Conservation (phyloP, 2,113 vertebrate species). For the Sinocyclocheilus grahami region DNA sequence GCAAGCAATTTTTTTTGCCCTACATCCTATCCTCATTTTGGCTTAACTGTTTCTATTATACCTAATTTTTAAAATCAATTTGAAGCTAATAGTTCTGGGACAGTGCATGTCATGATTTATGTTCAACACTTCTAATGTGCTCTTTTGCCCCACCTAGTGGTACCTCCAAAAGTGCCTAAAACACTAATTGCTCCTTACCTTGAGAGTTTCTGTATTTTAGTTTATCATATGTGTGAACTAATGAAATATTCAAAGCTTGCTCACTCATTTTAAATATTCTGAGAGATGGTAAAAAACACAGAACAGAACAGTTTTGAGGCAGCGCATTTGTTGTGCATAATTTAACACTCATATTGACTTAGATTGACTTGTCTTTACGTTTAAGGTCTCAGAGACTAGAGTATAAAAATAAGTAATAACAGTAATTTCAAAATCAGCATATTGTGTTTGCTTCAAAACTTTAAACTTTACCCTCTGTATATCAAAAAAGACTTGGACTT, state of each 20-base stretch:
- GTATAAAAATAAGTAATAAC: not conserved
- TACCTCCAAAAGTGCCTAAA: not conserved
- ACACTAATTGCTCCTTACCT: not conserved
- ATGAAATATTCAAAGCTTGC: not conserved
- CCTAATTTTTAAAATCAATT: conserved; percentile 13
- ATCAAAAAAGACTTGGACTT: not conserved
- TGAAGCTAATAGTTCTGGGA: conserved; percentile 21
- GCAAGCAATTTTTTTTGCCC: conserved; percentile 40
- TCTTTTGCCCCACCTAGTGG: conserved; percentile 60
- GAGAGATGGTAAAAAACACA: not conserved
- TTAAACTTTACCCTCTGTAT: not conserved
- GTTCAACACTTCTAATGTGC: conserved; percentile 6
- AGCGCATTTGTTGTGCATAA: not conserved
- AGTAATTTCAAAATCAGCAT: not conserved
- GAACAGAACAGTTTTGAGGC: not conserved
- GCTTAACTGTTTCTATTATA: conserved; percentile 19
- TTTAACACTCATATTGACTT: not conserved
- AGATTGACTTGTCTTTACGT: not conserved
- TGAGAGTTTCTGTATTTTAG: not conserved
- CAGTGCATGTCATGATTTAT: conserved; percentile 15
- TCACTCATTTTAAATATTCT: not conserved
- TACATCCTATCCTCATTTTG: conserved; percentile 15
- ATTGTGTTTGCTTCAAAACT: not conserved
- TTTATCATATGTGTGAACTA: not conserved
- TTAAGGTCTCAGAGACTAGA: not conserved